A percentile compares a stretch with the other conserved stretches of the same genome.
phyloP scores from a whole-genome alignment of 1,140 invertebrate species.

The Dysdera silvatica region DNA sequence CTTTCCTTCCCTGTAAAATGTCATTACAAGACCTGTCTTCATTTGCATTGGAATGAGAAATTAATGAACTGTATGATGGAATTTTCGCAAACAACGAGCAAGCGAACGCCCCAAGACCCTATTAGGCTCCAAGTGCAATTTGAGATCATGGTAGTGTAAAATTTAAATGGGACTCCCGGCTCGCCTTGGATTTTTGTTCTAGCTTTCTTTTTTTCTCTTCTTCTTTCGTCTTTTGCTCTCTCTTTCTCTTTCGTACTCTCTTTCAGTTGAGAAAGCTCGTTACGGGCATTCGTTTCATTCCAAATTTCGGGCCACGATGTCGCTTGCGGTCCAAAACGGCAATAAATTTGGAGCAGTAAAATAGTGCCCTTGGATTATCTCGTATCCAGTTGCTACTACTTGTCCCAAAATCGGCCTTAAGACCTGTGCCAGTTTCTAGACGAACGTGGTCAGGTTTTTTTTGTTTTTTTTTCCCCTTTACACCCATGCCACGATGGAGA shows the following conservation, averaged over 20 bases:
- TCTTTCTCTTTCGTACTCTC: background rate
- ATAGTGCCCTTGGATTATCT: no score
- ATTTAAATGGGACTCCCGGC: conserved; percentile 27
- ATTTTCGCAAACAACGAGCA: conserved; percentile 32
- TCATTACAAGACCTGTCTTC: conserved; percentile 32
- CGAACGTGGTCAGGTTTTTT: no score
- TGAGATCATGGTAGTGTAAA: conserved; percentile 30
- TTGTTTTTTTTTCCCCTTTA: no score
- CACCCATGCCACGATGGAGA: no score
- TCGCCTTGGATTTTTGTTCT: background rate
- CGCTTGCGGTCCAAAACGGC: no score
- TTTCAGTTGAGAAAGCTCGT: no score
- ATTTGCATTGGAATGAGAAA: conserved; percentile 34
- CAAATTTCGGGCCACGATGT: no score
- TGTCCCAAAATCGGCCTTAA: no score
- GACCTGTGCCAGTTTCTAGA: no score
- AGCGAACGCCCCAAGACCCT: conserved; percentile 6
- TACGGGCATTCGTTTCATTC: no score
- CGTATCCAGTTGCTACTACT: no score
- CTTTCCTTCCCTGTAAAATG: conserved; percentile 29
- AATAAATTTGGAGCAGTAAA: no score
- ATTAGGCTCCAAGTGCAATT: conserved; percentile 29
- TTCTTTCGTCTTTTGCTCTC: background rate
- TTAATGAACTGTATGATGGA: conserved; percentile 34
- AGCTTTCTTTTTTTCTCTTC: background rate